A percentile compares a stretch with the other conserved stretches of the same genome.
These are phyloP conservation scores for Platyrinchus mystaceus DNA, from an alignment of 2,797 vertebrate species.

Conservation along the genomic window DNA sequence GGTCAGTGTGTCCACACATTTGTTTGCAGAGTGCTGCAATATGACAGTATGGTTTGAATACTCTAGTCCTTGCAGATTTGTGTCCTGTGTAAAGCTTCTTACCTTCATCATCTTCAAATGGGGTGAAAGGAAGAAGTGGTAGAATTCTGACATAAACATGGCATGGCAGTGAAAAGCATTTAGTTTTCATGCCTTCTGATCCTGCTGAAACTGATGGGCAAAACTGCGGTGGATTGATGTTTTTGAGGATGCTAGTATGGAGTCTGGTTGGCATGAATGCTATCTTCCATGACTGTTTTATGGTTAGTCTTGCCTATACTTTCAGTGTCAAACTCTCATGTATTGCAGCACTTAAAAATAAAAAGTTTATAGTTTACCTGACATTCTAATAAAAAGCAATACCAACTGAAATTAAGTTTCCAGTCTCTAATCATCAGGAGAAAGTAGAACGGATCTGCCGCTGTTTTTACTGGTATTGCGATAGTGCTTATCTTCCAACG, in stretches of 20 bases:
- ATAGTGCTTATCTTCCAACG: not conserved
- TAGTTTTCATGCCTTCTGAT: not conserved
- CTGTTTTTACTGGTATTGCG: not conserved
- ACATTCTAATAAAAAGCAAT: not conserved
- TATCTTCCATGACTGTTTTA: not conserved
- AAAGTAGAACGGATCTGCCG: not conserved
- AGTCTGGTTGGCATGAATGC: not conserved
- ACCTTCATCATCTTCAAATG: not conserved
- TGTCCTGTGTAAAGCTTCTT: not conserved
- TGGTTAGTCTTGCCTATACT: not conserved
- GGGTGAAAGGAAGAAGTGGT: not conserved
- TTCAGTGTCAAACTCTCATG: not conserved
- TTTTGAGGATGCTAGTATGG: not conserved
- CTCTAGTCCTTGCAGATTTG: not conserved
- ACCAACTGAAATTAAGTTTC: not conserved
- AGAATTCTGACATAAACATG: not conserved
- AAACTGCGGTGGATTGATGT: not conserved
- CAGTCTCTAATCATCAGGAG: not conserved
- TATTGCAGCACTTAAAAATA: not conserved
- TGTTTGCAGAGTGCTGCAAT: slow-evolving; percentile 16
- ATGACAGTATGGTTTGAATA: not conserved
- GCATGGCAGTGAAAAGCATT: not conserved
- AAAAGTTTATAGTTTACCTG: not conserved
- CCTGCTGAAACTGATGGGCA: not conserved
- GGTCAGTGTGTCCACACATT: slow-evolving; percentile 53